Conservation (phyloP, 2,888 invertebrate genomes). For the Eudasyphora cyanicolor region DNA sequence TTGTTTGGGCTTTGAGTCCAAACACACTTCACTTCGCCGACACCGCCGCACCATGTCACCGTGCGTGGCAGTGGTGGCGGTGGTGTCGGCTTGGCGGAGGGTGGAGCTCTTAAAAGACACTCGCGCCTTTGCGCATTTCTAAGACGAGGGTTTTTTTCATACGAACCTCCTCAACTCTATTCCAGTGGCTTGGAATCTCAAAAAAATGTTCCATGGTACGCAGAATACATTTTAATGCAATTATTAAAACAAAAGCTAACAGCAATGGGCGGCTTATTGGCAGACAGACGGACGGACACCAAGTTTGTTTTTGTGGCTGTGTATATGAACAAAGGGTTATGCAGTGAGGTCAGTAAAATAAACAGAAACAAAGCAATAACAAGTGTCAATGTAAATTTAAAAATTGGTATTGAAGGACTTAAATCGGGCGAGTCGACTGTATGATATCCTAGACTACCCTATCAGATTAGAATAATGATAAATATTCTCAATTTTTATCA, state of each 20-base stretch:
- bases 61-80: too few relatives aligned
- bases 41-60: too few relatives aligned
- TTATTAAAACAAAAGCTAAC: constrained; percentile 32
- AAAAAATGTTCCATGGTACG: constrained; percentile 59
- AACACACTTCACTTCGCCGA: too few relatives aligned
- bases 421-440: too few relatives aligned
- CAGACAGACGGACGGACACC: not conserved
- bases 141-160: not conserved
- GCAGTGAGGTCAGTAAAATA: too few relatives aligned
- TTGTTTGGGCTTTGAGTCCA: too few relatives aligned
- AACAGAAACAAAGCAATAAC: too few relatives aligned
- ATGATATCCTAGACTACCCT: too few relatives aligned
- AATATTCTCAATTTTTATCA: too few relatives aligned
- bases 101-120: not conserved
- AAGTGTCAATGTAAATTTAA: too few relatives aligned
- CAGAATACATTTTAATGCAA: constrained; percentile 61
- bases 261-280: constrained; percentile 43
- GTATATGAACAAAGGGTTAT: not conserved
- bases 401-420: too few relatives aligned
- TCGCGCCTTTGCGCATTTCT: not conserved
- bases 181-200: constrained; percentile 50
- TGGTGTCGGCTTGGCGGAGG: not conserved
- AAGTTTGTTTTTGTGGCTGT: not conserved
- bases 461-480: too few relatives aligned
- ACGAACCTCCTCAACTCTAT: not conserved